Base-by-base conservation (phyloP, 1,140 invertebrate genomes). In the Ctenoplectra terminalis region DNA sequence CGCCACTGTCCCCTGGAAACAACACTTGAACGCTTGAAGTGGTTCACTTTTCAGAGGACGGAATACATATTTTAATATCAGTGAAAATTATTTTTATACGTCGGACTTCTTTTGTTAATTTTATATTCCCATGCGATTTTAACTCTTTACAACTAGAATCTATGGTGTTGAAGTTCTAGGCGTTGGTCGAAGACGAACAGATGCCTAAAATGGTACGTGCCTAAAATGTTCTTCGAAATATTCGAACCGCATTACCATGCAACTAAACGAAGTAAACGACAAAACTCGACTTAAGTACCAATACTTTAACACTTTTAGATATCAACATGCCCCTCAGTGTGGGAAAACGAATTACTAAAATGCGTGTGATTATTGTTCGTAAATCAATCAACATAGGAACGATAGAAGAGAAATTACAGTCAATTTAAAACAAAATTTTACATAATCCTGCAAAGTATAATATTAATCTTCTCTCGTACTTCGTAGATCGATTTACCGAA, bases 1-100 rank as follows among this genome's bases (percentile, higher is more conserved):
- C 93, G 52, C 92, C 92, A 1, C 72, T 92, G 15, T 94, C 93
- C 1, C 92, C 93, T 13, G 90, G 90, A 6, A 94, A 93, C 58
- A 93, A 94, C 56, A 94, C 93, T 56, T 94, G 93, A 94, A 70
- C 52, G 58, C 34, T 15, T 48, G 31, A 1, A 13, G 15, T 23
- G 46, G 58, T 40, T n/a, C 29, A 54, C 1, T 23, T 48, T 6
- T n/a, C 40, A 15, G 17, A 31, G 3, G 40, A n/a, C 23, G 20
- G 40, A 48, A 1, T 15, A 13, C 31, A n/a, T 0, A 63, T 63
- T 11, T 63, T n/a, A 37, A 37, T 11, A 13, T 63, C 11, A 31
- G 46, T 23, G 29, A 34, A n/a, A n/a, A 23, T 31, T 69, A 52
- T 48, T 34, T 34, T 46, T 23, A 50, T 26, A 2, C 40, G 17